These are phyloP conservation scores for Thunnus albacares DNA, from an alignment of 2,797 vertebrate species.

Conservation along the genomic window DNA sequence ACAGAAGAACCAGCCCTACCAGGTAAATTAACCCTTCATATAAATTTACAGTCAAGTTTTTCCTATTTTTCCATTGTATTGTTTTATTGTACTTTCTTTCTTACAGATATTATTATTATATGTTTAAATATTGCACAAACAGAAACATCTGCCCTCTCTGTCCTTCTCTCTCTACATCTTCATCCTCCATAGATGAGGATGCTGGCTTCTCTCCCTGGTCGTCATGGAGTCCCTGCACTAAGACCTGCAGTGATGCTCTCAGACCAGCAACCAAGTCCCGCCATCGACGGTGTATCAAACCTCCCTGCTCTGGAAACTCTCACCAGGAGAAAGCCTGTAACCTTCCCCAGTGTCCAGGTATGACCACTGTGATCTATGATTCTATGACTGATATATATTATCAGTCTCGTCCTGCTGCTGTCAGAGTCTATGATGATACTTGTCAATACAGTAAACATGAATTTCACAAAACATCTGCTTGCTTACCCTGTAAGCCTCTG, in stretches of 20 bases:
- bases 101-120: not conserved
- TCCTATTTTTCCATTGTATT: too few relatives aligned
- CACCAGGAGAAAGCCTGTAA: conserved; percentile 90
- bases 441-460: not conserved
- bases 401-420: not conserved
- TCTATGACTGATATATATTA: not conserved
- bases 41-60: not conserved
- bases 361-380: too few relatives aligned
- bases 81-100: not conserved
- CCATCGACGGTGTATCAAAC: conserved; percentile 81
- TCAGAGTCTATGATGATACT: not conserved
- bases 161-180: not conserved
- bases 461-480: not conserved
- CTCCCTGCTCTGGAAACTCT: conserved; percentile 83
- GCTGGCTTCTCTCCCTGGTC: conserved; percentile 87
- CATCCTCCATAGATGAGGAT: conserved; percentile 77
- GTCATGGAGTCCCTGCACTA: conserved; percentile 88
- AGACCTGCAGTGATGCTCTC: conserved; percentile 85
- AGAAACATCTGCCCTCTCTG: not conserved
- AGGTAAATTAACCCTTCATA: conserved; percentile 78
- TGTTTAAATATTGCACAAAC: not conserved
- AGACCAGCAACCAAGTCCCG: conserved; percentile 85
- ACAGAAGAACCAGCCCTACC: conserved; percentile 82
- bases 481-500: not conserved
- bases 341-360: conserved; percentile 90